Evolutionary conservation across 2,113 vertebrate genomes (phyloP), one percentile per base, ranked within the genome.

Genomic region (Toxostoma redivivum): DNA sequence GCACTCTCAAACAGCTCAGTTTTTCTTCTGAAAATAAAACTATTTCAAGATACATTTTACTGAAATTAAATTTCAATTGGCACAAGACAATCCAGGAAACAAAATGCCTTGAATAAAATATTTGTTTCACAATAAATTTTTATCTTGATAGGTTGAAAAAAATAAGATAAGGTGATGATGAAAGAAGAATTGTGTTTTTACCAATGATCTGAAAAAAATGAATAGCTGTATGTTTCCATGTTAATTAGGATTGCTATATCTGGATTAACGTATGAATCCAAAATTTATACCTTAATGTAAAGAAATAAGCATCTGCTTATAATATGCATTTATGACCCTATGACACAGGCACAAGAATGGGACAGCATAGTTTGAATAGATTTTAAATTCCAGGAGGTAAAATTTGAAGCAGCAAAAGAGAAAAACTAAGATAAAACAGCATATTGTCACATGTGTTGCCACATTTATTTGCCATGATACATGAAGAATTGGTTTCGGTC

Each of bases 21-120:
- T 91, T 95, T 79, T 31, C 28, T 74, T 78, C n/a, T 31, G 37
- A 74, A 88, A 60, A 89, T n/a, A 60, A 83, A 92, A 74, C 12
- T 47, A 51, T 33, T 81, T 60, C 47, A 83, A 73, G 7, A 80
- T 15, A 38, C 1, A 40, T 66, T 65, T 61, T 73, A 73, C 47
- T 48, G 53, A 95, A 88, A 76, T 69, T 2, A 62, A 70, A 66
- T 81, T 69, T 70, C 38, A 70, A 42, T 44, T 44, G 56, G 3
- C 17, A 61, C 15, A 53, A 61, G 9, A 12, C 4, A 47, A 70
- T 57, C 30, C 40, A 70, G 54, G 22, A 95, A 72, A 77, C 31
- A 4, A 93, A 81, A 92, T 83, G 2, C 12, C n/a, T 69, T 77
- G 33, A 76, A 77, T 61, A 73, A 92, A 77, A 66, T 56, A 80